phyloP scores from a whole-genome alignment of 1,140 invertebrate genomes.

The Rhagoletis zephyria region DNA sequence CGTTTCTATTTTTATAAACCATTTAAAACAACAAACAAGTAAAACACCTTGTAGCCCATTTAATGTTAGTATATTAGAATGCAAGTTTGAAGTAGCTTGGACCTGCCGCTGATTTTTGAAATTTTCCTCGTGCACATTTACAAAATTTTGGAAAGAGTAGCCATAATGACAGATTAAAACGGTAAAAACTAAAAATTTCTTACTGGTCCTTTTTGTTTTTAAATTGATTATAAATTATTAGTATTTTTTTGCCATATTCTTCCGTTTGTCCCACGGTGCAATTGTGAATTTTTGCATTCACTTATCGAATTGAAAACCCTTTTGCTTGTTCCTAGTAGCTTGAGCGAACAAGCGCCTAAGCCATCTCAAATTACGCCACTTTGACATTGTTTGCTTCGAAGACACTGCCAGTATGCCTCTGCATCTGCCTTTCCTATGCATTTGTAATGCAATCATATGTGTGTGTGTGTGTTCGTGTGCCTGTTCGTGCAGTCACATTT shows the following conservation, averaged over 20 bases:
- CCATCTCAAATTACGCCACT: conserved; percentile 37
- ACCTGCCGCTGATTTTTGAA: no score
- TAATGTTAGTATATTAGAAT: no score
- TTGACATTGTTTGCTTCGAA: conserved; percentile 36
- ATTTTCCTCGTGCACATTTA: neutral
- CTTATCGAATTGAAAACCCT: conserved; percentile 25
- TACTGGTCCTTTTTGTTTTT: neutral
- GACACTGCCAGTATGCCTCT: neutral
- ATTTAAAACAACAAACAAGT: no score
- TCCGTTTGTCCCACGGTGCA: neutral
- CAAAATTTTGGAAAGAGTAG: neutral
- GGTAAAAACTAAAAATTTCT: no score
- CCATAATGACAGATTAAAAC: no score
- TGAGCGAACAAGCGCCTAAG: neutral
- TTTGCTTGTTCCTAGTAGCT: neutral
- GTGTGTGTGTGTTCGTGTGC: neutral
- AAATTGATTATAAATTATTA: neutral
- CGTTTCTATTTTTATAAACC: no score
- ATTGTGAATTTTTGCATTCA: neutral
- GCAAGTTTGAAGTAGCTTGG: no score
- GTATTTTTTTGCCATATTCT: neutral
- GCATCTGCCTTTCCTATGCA: neutral
- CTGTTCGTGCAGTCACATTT: neutral
- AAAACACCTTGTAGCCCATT: no score
- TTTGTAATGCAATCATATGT: neutral